Conservation (phyloP, 1,140 invertebrate species). For the Dufourea novaeangliae region DNA sequence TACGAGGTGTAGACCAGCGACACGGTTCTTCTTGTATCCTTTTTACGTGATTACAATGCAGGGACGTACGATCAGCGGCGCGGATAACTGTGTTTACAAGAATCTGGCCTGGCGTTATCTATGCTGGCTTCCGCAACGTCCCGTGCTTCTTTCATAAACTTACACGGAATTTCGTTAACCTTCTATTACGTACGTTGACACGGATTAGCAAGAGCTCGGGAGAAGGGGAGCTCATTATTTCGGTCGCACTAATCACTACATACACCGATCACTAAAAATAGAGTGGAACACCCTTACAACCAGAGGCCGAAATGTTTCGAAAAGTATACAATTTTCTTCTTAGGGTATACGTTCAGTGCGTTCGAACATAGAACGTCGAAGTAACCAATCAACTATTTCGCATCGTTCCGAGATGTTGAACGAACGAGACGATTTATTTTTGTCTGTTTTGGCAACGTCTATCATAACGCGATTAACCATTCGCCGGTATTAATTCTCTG, state of each 20-base stretch:
- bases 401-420: slow-evolving; percentile 24
- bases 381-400: slow-evolving; percentile 32
- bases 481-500: background rate
- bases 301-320: too few relatives aligned
- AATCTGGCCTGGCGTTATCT: slow-evolving; percentile 59
- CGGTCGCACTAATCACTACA: too few relatives aligned
- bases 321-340: too few relatives aligned
- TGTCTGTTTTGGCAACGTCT: slow-evolving; percentile 30
- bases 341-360: too few relatives aligned
- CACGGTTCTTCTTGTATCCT: slow-evolving; percentile 36
- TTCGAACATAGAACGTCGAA: background rate
- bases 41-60: slow-evolving; percentile 52
- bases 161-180: slow-evolving; percentile 35
- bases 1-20: slow-evolving; percentile 13
- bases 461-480: slow-evolving; percentile 36
- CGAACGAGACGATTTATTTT: slow-evolving; percentile 38
- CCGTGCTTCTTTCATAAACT: slow-evolving; percentile 55
- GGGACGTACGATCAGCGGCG: slow-evolving; percentile 41
- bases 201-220: background rate
- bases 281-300: too few relatives aligned
- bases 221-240: too few relatives aligned
- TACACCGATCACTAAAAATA: too few relatives aligned
- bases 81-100: slow-evolving; percentile 62
- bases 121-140: slow-evolving; percentile 57
- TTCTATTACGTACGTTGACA: slow-evolving; percentile 12